Base-by-base conservation (phyloP, 2,797 vertebrate species). In the Setipinna tenuifilis region DNA sequence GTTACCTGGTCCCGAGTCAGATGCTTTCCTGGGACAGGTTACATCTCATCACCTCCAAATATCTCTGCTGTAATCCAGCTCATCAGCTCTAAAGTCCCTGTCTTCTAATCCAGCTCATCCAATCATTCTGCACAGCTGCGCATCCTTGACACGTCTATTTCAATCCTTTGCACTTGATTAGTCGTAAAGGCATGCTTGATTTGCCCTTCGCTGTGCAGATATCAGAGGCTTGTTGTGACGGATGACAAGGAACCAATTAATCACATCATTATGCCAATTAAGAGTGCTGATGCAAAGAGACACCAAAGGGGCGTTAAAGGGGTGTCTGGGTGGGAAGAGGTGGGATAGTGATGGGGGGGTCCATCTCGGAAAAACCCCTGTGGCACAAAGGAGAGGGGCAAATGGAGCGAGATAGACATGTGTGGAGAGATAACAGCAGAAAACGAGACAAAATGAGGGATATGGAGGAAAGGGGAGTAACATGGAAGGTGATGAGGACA, bases 231-330 rank as follows among this genome's bases (percentile, higher is more conserved):
- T 87, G 68, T 88, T 86, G 88, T 82, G 83, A 87, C 61, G 87
- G 89, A 90, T 91, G 91, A 94, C 92, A 93, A 93, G 90, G 93
- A 91, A 91, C 89, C 90, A 93, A 93, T 95, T 94, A 94, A 94
- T 93, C 90, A 92, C 92, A 92, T 94, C 92, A 93, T 91, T 91
- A 90, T 90, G 92, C 86, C 90, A 93, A 93, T 95, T 94, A 93
- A 90, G 89, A 88, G 89, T 90, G 90, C 85, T 87, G 88, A 87
- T 88, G 85, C 85, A 85, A 83, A 85, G 58, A 82, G 5, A 88
- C 46, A 44, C 71, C 71, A 78, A 35, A 78, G 71, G 71, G 71
- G 35, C 35, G 68, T 83, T 57, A 83, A 87, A 16, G 83, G 84
- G 90, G 85, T 89, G 82, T 82, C 21, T 2, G 75, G 62, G 41